phyloP scores from a whole-genome alignment of 2,797 vertebrate species.

The Crax fasciolata region DNA sequence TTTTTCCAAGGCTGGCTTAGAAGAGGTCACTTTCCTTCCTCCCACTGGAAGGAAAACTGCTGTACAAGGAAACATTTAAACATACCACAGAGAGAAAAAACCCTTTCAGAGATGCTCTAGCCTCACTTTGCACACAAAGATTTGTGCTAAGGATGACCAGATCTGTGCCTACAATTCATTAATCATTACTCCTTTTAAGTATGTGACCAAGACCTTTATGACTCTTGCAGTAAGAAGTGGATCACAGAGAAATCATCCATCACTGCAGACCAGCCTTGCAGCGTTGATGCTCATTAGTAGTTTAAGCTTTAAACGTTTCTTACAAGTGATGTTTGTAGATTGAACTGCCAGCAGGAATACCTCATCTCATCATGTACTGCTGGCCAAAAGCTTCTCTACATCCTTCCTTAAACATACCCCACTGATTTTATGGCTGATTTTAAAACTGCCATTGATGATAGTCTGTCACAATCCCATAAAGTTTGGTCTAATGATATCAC shows the following conservation, averaged over 20 bases:
- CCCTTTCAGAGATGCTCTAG: neutral
- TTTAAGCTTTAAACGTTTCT: neutral
- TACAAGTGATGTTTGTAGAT: fast-evolving
- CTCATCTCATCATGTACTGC: neutral
- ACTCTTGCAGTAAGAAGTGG: neutral
- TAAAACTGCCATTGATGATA: fast-evolving
- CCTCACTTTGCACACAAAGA: neutral
- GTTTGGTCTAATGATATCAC: neutral
- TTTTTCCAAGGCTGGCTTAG: neutral
- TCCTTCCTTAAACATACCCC: neutral
- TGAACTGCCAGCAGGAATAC: neutral
- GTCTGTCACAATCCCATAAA: neutral
- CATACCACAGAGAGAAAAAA: neutral
- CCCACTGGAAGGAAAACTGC: neutral
- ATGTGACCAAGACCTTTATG: neutral
- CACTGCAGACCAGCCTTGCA: neutral
- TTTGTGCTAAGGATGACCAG: neutral
- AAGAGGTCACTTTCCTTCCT: neutral
- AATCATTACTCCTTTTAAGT: neutral
- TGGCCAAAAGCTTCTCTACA: neutral
- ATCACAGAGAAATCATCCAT: neutral
- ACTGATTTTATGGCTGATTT: neutral
- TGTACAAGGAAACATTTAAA: neutral
- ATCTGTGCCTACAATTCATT: neutral
- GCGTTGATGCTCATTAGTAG: neutral